These are phyloP conservation scores for Eulemur macaco DNA, from an alignment of 2,113 vertebrate genomes.

Conservation along the genomic window DNA sequence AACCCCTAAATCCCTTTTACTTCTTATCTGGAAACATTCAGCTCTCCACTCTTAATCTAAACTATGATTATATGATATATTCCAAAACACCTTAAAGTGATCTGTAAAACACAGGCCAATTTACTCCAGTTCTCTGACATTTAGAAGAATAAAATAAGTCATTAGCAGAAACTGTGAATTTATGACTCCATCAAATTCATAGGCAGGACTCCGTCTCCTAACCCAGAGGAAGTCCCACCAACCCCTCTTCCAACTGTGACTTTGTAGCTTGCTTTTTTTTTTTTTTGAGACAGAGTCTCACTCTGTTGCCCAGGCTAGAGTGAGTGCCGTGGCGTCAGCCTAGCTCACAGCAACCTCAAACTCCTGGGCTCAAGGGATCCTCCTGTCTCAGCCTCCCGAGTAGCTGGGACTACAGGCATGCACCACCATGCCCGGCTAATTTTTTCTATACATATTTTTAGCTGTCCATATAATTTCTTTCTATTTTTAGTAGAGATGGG, in stretches of 20 bases:
- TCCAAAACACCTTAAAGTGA: not conserved
- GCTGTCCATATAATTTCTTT: too few relatives aligned
- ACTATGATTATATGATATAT: not conserved
- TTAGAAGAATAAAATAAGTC: not conserved
- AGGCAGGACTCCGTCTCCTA: not conserved
- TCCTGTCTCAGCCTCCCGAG: too few relatives aligned
- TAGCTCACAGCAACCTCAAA: too few relatives aligned
- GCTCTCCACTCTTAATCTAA: not conserved
- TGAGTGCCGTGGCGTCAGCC: too few relatives aligned
- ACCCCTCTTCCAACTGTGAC: not conserved
- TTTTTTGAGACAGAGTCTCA: too few relatives aligned
- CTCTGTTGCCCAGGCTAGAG: too few relatives aligned
- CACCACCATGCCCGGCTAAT: too few relatives aligned
- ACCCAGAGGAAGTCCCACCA: not conserved
- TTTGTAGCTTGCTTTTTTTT: not conserved
- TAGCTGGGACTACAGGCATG: too few relatives aligned
- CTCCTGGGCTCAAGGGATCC: too few relatives aligned
- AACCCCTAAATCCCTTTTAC: not conserved
- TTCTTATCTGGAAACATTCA: not conserved
- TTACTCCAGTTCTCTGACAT: not conserved
- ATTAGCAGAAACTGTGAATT: conserved; percentile 20
- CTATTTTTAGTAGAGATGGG: too few relatives aligned
- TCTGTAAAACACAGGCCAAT: not conserved
- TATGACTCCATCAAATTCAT: not conserved
- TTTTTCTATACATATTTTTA: too few relatives aligned